Base-by-base conservation (phyloP, 2,113 vertebrate genomes). In the Anser cygnoides region DNA sequence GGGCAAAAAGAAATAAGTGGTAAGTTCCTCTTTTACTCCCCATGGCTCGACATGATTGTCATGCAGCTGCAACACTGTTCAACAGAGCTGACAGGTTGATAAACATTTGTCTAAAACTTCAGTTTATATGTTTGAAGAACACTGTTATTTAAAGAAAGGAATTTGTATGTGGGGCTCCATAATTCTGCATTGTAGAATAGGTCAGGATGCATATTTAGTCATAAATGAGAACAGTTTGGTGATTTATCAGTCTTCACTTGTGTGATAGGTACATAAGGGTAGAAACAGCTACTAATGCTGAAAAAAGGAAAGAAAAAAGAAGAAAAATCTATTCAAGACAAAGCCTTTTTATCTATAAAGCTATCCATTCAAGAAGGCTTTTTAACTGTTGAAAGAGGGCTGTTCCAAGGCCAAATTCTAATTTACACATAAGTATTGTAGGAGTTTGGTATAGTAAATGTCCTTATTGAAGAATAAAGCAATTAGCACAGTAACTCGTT, bases 401-500 rank as follows among this genome's bases (percentile, higher is more conserved):
- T 92, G 97, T 96, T 97, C 92, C 91, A 96, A 97, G 96, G 90
- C 97, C 94, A 96, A 96, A 94, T 94, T 95, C 88, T 97, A 92
- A 96, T 97, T 96, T 97, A 97, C 96, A 97, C 96, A 90, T 97
- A 97, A 97, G 96, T 96, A 94, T 92, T 96, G 97, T 97, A 97
- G 97, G 97, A 98, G 97, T 98, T 97, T 89, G 78, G 92, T 97
- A 97, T 96, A 97, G 97, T 98, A 98, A 98, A 97, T 97, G 97
- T 97, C 97, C 96, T 96, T 97, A 96, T 90, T 89, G 96, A 97
- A 97, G 97, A 97, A 96, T 96, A 97, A 97, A 97, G 97, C 97
- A 97, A 97, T 98, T 98, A 97, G 96, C 96, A 94, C 96, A 96
- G 96, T 96, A 98, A 98, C 96, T 98, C 76, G 46, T 97, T 97